Evolutionary conservation across 2,113 vertebrate genomes (phyloP).

Genomic region (Bos javanicus): DNA sequence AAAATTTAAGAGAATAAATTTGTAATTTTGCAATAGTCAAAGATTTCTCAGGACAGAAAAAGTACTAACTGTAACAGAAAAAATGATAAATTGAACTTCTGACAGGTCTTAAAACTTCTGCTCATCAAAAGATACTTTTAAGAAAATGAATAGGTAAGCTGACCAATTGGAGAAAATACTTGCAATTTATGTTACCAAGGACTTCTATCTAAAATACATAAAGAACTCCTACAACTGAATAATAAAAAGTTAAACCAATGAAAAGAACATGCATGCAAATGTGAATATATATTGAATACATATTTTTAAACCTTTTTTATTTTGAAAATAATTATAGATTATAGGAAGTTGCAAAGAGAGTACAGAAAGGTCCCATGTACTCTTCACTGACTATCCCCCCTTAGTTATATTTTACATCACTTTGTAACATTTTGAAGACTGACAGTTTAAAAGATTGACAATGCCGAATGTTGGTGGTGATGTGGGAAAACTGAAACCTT

Average conservation of each 20-base stretch:
- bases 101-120: not conserved
- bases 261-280: not conserved
- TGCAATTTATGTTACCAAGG: not conserved
- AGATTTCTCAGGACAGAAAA: not conserved
- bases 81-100: not conserved
- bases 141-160: not conserved
- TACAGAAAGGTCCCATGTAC: not conserved
- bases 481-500: not conserved
- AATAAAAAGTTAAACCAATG: not conserved
- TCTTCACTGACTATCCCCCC: not conserved
- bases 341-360: not conserved
- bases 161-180: not conserved
- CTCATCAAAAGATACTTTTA: not conserved
- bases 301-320: not conserved
- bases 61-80: not conserved
- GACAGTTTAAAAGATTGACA: not conserved
- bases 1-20: not conserved
- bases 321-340: slow-evolving; percentile 9
- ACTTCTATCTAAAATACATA: not conserved
- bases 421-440: not conserved
- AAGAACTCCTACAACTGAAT: not conserved
- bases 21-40: not conserved
- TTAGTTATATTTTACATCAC: not conserved
- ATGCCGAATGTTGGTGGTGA: not conserved
- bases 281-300: not conserved